Conservation (phyloP, 2,113 vertebrate species). For the Erinaceus europaeus region DNA sequence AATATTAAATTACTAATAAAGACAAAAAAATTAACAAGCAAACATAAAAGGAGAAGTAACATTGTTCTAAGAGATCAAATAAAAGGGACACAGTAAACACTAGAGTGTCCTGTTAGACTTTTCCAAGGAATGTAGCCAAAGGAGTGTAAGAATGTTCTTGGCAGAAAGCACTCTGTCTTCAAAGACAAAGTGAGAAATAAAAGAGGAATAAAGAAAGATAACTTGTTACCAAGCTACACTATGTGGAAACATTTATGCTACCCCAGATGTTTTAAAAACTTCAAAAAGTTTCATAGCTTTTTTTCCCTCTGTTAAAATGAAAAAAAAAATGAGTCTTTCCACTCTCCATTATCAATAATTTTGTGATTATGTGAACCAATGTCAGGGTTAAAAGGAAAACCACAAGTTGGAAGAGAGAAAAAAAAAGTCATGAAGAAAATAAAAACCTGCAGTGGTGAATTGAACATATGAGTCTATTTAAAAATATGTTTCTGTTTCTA, state of each 20-base stretch:
- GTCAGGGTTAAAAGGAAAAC: slow-evolving; percentile 62
- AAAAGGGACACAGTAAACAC: background rate
- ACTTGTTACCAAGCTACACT: slow-evolving; percentile 35
- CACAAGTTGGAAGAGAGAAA: slow-evolving; percentile 28
- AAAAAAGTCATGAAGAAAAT: slow-evolving; percentile 53
- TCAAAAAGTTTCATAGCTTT: slow-evolving; percentile 41
- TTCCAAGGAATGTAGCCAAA: background rate
- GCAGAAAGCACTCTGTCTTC: slow-evolving; percentile 18
- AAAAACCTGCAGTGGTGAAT: slow-evolving; percentile 34
- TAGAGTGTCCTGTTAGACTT: background rate
- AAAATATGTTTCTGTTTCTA: slow-evolving; percentile 55
- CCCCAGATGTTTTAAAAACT: slow-evolving; percentile 59
- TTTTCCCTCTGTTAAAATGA: slow-evolving; percentile 55
- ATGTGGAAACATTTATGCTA: slow-evolving; percentile 61
- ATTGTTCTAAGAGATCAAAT: background rate
- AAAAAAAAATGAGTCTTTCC: slow-evolving; percentile 54
- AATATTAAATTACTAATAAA: no score
- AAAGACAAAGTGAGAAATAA: slow-evolving; percentile 8
- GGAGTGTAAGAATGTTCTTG: slow-evolving; percentile 20
- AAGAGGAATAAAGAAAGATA: slow-evolving; percentile 28
- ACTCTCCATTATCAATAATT: slow-evolving; percentile 50
- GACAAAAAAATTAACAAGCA: no score
- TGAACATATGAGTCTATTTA: slow-evolving; percentile 38
- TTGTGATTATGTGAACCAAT: slow-evolving; percentile 60
- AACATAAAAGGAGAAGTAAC: no score